These are phyloP conservation scores for crab-eating macaque (Macaca fascicularis) DNA, from an alignment of 2,113 vertebrate species.

Conservation along the genomic window DNA sequence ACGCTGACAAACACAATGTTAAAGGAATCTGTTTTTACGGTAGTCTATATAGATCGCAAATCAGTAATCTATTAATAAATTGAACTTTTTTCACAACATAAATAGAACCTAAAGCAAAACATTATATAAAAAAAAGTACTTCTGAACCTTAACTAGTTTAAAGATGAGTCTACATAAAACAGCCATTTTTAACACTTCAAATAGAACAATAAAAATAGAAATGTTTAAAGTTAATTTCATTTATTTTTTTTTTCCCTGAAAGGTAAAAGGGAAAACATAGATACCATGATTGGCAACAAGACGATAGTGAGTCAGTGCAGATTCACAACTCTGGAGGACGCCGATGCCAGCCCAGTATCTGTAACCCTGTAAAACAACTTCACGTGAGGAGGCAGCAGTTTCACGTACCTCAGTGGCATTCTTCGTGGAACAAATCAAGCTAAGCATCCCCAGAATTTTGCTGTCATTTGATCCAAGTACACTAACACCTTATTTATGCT, in stretches of 20 bases:
- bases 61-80: neutral
- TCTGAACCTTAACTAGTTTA: neutral
- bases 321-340: conserved; percentile 98
- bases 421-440: neutral
- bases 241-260: neutral
- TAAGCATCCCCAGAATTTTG: neutral
- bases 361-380: conserved; percentile 90
- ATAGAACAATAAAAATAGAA: neutral
- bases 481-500: neutral
- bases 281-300: conserved; percentile 97
- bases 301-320: conserved; percentile 96
- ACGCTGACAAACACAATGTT: neutral
- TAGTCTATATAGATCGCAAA: neutral
- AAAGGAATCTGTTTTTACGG: neutral
- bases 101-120: conserved; percentile 2
- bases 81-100: neutral
- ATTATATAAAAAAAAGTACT: neutral
- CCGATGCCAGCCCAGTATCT: conserved; percentile 98
- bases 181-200: neutral
- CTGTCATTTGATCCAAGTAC: neutral
- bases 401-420: neutral
- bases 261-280: conserved; percentile 10
- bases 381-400: neutral
- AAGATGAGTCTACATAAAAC: neutral
- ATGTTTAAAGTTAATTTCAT: neutral